Evolutionary conservation across 2,113 vertebrate genomes (phyloP).

Genomic region (Australoheros scitulus): DNA sequence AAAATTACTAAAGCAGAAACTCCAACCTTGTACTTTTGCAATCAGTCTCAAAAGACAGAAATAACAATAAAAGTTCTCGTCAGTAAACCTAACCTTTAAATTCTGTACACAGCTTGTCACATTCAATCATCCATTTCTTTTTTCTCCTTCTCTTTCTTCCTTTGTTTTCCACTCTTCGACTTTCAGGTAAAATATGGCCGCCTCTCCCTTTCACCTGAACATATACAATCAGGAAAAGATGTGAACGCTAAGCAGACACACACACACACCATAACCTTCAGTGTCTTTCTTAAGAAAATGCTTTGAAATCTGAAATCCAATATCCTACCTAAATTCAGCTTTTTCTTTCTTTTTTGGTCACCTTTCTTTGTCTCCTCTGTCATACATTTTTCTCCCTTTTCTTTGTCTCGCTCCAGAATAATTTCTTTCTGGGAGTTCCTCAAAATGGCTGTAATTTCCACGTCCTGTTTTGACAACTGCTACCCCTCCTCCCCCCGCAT

Average conservation of each 20-base stretch:
- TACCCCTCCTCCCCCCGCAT: not conserved
- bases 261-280: constrained; percentile 19
- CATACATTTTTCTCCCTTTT: constrained; percentile 3
- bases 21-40: not conserved
- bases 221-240: not conserved
- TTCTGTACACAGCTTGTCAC: not conserved
- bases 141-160: not conserved
- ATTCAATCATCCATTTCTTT: not conserved
- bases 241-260: not conserved
- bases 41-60: not conserved
- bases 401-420: constrained; percentile 41
- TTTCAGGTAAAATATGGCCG: not conserved
- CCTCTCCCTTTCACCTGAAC: constrained; percentile 25
- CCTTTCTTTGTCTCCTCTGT: not conserved
- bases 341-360: constrained; percentile 7
- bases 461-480: constrained; percentile 58
- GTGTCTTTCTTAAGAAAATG: constrained; percentile 31
- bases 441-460: constrained; percentile 66
- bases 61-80: not conserved
- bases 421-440: constrained; percentile 58
- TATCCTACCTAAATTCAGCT: constrained; percentile 17
- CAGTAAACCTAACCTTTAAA: not conserved
- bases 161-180: not conserved
- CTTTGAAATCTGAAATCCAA: constrained; percentile 48
- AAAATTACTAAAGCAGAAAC: not conserved